Evolutionary conservation across 2,888 invertebrate species (phyloP).

Genomic region (Sesia apiformis): DNA sequence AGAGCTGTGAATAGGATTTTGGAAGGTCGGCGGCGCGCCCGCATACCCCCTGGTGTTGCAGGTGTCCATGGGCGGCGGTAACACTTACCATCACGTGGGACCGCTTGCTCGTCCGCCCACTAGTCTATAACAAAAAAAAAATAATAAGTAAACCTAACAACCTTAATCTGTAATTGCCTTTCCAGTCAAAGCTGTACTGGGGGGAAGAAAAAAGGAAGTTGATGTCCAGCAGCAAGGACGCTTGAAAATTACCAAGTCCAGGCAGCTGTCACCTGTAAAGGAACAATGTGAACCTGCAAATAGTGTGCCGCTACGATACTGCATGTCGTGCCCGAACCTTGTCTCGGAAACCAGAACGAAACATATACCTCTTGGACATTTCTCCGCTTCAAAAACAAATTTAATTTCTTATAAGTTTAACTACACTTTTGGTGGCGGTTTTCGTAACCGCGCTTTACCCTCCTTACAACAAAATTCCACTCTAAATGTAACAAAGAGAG

Average conservation of each 20-base stretch:
- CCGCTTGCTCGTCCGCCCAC: no score
- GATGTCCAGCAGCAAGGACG: slow-evolving; percentile 18
- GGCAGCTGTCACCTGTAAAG: slow-evolving; percentile 17
- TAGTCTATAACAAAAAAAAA: no score
- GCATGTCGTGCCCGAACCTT: slow-evolving; percentile 35
- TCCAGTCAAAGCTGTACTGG: slow-evolving; percentile 44
- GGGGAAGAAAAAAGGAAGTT: slow-evolving; percentile 28
- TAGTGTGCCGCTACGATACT: slow-evolving; percentile 18
- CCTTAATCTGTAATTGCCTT: slow-evolving; percentile 26
- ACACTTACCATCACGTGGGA: no score
- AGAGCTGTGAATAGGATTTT: no score
- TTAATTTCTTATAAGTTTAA: background rate
- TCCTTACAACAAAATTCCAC: background rate
- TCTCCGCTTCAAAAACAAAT: slow-evolving; percentile 16
- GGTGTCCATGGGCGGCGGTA: no score
- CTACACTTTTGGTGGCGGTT: background rate
- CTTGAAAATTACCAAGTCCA: slow-evolving; percentile 23
- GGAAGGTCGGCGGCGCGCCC: no score
- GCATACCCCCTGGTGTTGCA: no score
- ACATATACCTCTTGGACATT: slow-evolving; percentile 13
- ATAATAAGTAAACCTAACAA: slow-evolving; percentile 15
- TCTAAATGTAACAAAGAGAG: background rate
- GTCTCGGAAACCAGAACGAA: slow-evolving; percentile 13
- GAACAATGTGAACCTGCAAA: slow-evolving; percentile 12
- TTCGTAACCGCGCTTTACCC: background rate